Percentiles rank a stretch among this genome's conserved stretches.
These are phyloP conservation scores for Archocentrus centrarchus DNA, from an alignment of 2,113 vertebrate genomes.

Conservation along the genomic window DNA sequence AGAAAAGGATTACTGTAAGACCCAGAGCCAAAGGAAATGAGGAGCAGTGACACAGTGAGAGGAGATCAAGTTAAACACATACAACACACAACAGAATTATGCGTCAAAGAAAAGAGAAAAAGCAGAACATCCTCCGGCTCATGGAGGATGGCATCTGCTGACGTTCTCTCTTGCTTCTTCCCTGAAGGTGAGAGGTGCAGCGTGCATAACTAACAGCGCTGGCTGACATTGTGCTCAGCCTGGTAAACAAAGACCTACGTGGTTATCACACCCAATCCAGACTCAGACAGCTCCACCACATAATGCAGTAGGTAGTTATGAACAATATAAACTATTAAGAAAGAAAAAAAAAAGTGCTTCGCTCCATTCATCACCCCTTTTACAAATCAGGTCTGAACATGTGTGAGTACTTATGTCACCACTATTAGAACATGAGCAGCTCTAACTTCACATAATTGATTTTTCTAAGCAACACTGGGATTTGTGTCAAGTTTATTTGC, in stretches of 20 bases:
- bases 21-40: constrained; percentile 55
- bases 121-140: constrained; percentile 52
- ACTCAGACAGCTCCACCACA: constrained; percentile 10
- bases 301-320: constrained; percentile 17
- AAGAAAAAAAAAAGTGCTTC: constrained; percentile 48
- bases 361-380: neutral
- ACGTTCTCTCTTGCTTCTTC: constrained; percentile 47
- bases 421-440: constrained; percentile 1
- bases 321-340: constrained; percentile 23
- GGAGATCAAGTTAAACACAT: constrained; percentile 68
- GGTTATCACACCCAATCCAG: constrained; percentile 43
- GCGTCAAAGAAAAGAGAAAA: constrained; percentile 33
- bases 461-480: constrained; percentile 12
- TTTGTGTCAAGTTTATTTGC: neutral
- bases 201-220: constrained; percentile 45
- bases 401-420: constrained; percentile 44
- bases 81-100: constrained; percentile 47
- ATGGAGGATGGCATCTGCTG: constrained; percentile 45
- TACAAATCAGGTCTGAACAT: constrained; percentile 14
- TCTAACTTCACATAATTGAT: constrained; percentile 9
- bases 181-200: constrained; percentile 63
- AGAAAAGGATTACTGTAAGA: constrained; percentile 73
- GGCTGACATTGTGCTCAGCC: constrained; percentile 36
- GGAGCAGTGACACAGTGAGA: constrained; percentile 62
- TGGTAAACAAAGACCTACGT: constrained; percentile 49